Evolutionary conservation across 1,140 invertebrate genomes (phyloP).

Genomic region (Camponotus floridanus): DNA sequence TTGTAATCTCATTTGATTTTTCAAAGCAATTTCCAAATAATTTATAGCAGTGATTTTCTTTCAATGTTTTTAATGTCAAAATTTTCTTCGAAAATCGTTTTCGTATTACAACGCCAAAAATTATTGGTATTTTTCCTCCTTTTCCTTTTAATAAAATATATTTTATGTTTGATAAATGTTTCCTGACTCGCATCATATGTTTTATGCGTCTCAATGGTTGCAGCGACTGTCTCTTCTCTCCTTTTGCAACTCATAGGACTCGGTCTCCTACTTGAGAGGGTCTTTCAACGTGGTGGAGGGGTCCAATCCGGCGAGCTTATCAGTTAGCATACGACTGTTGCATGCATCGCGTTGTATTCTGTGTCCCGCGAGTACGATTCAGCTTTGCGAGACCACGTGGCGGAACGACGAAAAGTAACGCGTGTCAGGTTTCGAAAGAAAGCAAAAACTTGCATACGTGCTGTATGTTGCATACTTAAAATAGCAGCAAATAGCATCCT

Average conservation of each 20-base stretch:
- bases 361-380: slow-evolving; percentile 20
- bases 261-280: slow-evolving; percentile 65
- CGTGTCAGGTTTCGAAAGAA: neutral
- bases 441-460: neutral
- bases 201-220: slow-evolving; percentile 6
- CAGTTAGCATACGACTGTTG: slow-evolving; percentile 73
- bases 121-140: neutral
- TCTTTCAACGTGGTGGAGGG: slow-evolving; percentile 50
- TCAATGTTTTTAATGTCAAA: neutral
- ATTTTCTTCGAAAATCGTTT: neutral
- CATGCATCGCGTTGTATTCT: slow-evolving; percentile 67
- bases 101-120: neutral
- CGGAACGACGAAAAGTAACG: neutral
- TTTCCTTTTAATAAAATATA: neutral
- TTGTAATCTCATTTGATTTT: neutral
- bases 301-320: slow-evolving; percentile 66
- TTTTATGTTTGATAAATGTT: neutral
- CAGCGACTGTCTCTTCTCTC: slow-evolving; percentile 56
- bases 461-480: neutral
- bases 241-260: slow-evolving; percentile 59
- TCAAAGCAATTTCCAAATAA: neutral
- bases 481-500: neutral
- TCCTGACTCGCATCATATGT: neutral
- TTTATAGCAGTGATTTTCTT: neutral
- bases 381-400: neutral